phyloP scores from a whole-genome alignment of 2,888 invertebrate species.

The Luperina testacea region DNA sequence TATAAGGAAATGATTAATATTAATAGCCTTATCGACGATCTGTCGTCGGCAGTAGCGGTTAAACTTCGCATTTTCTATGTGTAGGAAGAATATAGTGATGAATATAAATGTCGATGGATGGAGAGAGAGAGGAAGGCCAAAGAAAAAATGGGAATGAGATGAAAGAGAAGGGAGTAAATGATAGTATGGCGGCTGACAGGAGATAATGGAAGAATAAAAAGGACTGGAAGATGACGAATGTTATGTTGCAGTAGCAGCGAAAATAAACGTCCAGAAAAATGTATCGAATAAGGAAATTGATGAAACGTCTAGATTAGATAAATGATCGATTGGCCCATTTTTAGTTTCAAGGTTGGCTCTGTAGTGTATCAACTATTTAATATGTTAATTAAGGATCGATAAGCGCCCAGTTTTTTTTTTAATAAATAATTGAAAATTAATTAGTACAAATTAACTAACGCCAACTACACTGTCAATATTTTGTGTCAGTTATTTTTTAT shows the following conservation, averaged over 20 bases:
- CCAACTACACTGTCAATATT: slow-evolving; percentile 51
- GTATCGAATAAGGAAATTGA: slow-evolving; percentile 45
- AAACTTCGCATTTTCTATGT: slow-evolving; percentile 59
- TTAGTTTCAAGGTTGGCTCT: slow-evolving; percentile 48
- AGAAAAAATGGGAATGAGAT: background rate
- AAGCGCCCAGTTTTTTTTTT: slow-evolving; percentile 44
- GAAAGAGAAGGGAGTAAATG: background rate
- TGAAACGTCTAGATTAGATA: slow-evolving; percentile 48
- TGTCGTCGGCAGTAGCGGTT: slow-evolving; percentile 20
- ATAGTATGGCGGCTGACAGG: background rate
- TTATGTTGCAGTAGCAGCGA: slow-evolving; percentile 1
- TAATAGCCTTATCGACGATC: slow-evolving; percentile 52
- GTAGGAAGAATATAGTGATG: slow-evolving; percentile 46
- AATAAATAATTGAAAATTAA: slow-evolving; percentile 57
- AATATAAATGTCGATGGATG: background rate
- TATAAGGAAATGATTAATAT: slow-evolving; percentile 70
- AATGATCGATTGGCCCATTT: slow-evolving; percentile 52
- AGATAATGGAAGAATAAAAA: background rate
- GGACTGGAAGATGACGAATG: slow-evolving; percentile 25
- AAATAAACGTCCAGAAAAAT: slow-evolving; percentile 9
- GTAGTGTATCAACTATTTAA: slow-evolving; percentile 33
- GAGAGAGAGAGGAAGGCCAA: background rate
- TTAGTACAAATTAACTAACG: slow-evolving; percentile 54
- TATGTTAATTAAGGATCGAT: slow-evolving; percentile 62
- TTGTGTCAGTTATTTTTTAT: slow-evolving; percentile 28